Evolutionary conservation across 1,140 invertebrate species (phyloP), one percentile per base, ranked within the genome.

Genomic region (Sinella curviseta): DNA sequence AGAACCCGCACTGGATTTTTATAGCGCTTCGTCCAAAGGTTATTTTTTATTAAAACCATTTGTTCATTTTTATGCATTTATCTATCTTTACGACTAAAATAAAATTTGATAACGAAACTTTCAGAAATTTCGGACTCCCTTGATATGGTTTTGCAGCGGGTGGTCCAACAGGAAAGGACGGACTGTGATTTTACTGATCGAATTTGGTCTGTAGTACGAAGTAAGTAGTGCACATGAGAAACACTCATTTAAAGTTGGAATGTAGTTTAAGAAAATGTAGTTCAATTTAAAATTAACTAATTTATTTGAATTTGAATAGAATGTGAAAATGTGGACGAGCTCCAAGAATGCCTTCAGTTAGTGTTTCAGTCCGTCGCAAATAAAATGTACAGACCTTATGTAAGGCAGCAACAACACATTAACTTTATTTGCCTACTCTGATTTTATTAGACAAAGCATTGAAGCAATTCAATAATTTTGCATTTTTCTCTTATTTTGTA

Each of bases 151-250:
- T 70, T 84, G 14, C 31, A 78, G 36, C 67, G 78, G 0, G 78
- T 81, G 0, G 20, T 73, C 1, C 28, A 79, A 1, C 24, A 77
- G 1, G 77, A 84, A 28, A 34, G 83, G n/a, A 55, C 70, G 28
- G 81, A 84, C 60, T 54, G 78, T 0, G 83, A 84, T 55, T 84
- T 82, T 36, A 81, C 80, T 0, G 83, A 84, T 31, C 26, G 75
- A 28, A 28, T 80, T 1, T 84, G 83, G 83, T 57, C 26, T 20
- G 54, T 81, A 35, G 33, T 84, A 17, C 81, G 78, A 80, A 77
- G 81, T 81, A 77, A 80, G 33, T 26, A 60, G 24, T 26, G 8
- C 24, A 14, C 24, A n/a, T 60, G 24, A 14, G 24, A 14, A n/a
- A 3, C 24, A 60, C 3, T 12, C 24, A 60, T 60, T 60, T 60